Percentiles rank a stretch among this genome's conserved stretches.
phyloP scores from a whole-genome alignment of 2,888 invertebrate genomes.

The Sympetrum striolatum region DNA sequence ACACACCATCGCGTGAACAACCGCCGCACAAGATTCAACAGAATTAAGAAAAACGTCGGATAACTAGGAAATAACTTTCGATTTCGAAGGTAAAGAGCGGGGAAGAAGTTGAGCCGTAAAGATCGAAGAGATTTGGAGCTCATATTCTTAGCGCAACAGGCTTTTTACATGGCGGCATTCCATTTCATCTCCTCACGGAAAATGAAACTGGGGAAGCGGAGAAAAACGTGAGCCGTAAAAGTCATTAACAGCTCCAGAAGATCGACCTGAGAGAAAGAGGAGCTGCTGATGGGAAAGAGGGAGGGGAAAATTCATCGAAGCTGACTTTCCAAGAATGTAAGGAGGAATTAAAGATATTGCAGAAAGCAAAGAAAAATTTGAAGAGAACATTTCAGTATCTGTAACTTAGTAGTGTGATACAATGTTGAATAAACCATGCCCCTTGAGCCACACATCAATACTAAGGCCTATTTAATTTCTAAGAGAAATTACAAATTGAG shows the following conservation, averaged over 20 bases:
- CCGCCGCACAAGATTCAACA: too few relatives aligned
- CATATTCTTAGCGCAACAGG: background rate
- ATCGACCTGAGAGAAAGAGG: background rate
- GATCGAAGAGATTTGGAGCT: constrained; percentile 1
- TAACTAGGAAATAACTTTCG: constrained; percentile 8
- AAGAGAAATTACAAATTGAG: too few relatives aligned
- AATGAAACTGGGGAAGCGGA: background rate
- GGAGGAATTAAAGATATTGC: background rate
- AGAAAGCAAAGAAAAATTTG: background rate
- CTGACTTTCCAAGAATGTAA: background rate
- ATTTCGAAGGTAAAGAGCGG: background rate
- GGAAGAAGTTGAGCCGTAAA: background rate
- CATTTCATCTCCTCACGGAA: background rate
- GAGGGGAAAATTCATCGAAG: background rate
- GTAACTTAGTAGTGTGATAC: too few relatives aligned
- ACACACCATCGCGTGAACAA: too few relatives aligned
- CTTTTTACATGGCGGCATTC: background rate
- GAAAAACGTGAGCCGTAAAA: background rate
- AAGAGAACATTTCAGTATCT: too few relatives aligned
- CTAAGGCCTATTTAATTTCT: too few relatives aligned
- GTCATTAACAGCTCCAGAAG: background rate
- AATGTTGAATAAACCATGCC: too few relatives aligned
- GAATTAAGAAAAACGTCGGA: background rate
- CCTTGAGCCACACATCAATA: too few relatives aligned
- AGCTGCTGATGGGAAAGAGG: background rate